Evolutionary conservation across 2,797 vertebrate genomes (phyloP).

Genomic region (Picus viridis): DNA sequence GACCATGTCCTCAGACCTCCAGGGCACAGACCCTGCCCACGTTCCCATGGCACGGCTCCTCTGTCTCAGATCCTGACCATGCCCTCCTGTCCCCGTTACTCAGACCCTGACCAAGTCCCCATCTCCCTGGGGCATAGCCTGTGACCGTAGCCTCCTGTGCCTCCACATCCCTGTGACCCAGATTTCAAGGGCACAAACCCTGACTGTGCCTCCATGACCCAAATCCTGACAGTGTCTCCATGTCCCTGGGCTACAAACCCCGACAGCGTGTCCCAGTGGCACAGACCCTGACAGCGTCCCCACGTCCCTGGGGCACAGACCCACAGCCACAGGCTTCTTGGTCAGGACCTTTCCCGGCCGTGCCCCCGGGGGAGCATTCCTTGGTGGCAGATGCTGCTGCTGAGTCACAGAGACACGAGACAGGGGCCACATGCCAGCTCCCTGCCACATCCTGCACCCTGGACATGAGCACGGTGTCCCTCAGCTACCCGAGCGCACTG

Average conservation of each 20-base stretch:
- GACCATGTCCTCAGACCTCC: rapidly evolving
- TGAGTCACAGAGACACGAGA: not conserved
- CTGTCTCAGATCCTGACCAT: not conserved
- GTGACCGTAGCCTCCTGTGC: rapidly evolving
- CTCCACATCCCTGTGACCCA: not conserved
- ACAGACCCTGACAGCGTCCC: not conserved
- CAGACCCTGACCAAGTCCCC: not conserved
- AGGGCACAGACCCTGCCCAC: not conserved
- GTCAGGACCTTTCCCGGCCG: not conserved
- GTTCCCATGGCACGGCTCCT: not conserved
- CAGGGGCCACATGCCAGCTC: not conserved
- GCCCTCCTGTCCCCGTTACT: not conserved
- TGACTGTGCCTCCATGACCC: no score
- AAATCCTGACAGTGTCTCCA: not conserved
- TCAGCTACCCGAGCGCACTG: rapidly evolving
- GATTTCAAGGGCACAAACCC: not conserved
- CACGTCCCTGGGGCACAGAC: not conserved
- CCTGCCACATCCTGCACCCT: rapidly evolving
- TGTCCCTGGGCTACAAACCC: not conserved
- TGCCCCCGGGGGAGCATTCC: not conserved
- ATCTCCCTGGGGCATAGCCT: not conserved
- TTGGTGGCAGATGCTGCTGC: not conserved
- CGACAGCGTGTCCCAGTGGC: no score
- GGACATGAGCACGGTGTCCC: rapidly evolving
- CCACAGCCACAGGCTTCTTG: not conserved